Base-by-base conservation (phyloP, 2,888 invertebrate genomes). In the Caenorhabditis sp. region DNA sequence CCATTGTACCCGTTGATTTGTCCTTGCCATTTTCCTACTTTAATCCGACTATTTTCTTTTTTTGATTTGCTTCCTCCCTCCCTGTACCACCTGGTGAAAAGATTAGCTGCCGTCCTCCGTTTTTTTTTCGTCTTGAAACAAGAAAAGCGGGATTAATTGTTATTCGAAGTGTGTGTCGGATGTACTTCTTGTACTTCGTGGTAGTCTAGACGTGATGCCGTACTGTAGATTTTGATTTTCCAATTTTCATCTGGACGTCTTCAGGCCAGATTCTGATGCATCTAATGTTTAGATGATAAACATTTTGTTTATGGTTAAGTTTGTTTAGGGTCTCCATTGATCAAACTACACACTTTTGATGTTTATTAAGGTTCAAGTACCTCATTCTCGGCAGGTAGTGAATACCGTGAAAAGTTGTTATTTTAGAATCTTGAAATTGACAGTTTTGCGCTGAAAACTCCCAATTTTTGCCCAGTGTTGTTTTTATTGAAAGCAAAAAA, bases 1-100 rank as follows among this genome's bases (percentile, higher is more conserved):
- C 73, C 51, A 73, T 63, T 73, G 73, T 61, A 61, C 61, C 61
- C 73, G 73, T 73, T 63, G 61, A 73, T 61, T 61, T 51, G 73
- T 73, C 73, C 73, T 73, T 73, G 73, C 63, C 44, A 61, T 61
- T 51, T 51, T 61, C 63, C 49, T 12, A 61, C 63, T 73, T 38
- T 73, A 73, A 73, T 73, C 73, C 73, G 35, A 68, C 54, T 54
- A 68, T 54, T 68, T 66, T 22, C 44, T 28, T 26, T 35, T 26
- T 19, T 24, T 19, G 12, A 8, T 35, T 22, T n/a, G 24, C 47
- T 66, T 51, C 49, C 28, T 35, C 35, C 22, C 16, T 51, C 31
- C 22, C 38, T 38, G 68, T 68, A 68, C 68, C 68, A 68, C 68
- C 68, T 68, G 54, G 68, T 68, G 68, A 68, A 68, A 68, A 22